Conservation (phyloP, 2,888 invertebrate genomes). For the Seira musarum region DNA sequence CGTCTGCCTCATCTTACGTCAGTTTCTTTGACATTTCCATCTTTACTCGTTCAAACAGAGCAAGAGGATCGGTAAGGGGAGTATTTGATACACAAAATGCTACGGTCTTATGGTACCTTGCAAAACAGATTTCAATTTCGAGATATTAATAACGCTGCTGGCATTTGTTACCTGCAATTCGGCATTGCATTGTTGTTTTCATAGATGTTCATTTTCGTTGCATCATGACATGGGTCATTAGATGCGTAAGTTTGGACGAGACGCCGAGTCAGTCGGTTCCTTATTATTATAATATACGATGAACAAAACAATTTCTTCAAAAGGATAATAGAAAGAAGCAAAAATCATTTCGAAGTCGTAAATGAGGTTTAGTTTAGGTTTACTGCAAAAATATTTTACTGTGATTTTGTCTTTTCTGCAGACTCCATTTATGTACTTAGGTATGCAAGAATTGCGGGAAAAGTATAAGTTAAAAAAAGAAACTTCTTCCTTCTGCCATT, state of each 20-base stretch:
- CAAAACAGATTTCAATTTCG: not conserved
- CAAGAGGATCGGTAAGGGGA: too few relatives aligned
- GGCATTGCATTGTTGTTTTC: too few relatives aligned
- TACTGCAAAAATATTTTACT: not conserved
- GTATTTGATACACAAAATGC: not conserved
- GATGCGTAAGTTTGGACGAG: not conserved
- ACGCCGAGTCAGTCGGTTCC: too few relatives aligned
- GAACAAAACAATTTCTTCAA: not conserved
- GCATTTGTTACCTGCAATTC: too few relatives aligned
- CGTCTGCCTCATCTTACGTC: constrained; percentile 35
- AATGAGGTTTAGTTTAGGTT: not conserved
- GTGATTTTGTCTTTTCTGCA: not conserved
- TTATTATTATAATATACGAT: too few relatives aligned
- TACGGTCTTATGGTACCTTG: not conserved
- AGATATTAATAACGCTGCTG: too few relatives aligned
- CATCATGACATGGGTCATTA: not conserved
- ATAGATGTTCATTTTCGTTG: too few relatives aligned
- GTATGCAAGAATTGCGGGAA: not conserved
- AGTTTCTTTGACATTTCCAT: constrained; percentile 49
- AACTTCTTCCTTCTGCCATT: constrained; percentile 2
- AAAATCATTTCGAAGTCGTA: not conserved
- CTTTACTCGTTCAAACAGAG: not conserved
- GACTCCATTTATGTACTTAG: not conserved
- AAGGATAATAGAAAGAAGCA: not conserved
- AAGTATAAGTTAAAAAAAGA: not conserved